Base-by-base conservation (phyloP, 2,888 invertebrate species). In the Ellobium chinense region DNA sequence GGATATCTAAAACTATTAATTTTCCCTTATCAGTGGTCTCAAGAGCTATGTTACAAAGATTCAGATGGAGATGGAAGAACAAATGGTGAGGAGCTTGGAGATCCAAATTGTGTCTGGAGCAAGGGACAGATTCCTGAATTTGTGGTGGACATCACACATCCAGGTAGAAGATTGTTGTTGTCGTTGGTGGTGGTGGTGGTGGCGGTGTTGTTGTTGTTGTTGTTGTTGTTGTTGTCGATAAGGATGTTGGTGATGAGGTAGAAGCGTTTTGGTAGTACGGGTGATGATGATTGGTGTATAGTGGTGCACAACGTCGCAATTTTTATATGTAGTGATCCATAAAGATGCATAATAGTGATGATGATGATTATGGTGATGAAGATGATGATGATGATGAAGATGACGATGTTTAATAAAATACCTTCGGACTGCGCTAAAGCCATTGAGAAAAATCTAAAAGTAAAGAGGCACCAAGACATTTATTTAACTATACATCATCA, bases 291-390 rank as follows among this genome's bases (percentile, higher is more conserved):
- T n/a, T n/a, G n/a, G n/a, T n/a, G n/a, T n/a, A n/a, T n/a, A n/a
- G n/a, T n/a, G n/a, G n/a, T n/a, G n/a, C n/a, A n/a, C n/a, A n/a
- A n/a, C n/a, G n/a, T n/a, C n/a, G n/a, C n/a, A n/a, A n/a, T n/a
- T n/a, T n/a, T n/a, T n/a, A n/a, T n/a, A n/a, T n/a, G n/a, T n/a
- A n/a, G n/a, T n/a, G n/a, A n/a, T n/a, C n/a, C n/a, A n/a, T n/a
- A n/a, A n/a, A n/a, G n/a, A n/a, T n/a, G n/a, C n/a, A n/a, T n/a
- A n/a, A n/a, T n/a, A n/a, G n/a, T n/a, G n/a, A n/a, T n/a, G n/a
- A n/a, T n/a, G n/a, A n/a, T 31, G 39, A 31, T 31, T 39, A 60
- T 9, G 63, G 36, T 66, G 66, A 65, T 36, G 66, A 76, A 21
- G n/a, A 46, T 24, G 27, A 36, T 65, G 76, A 66, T 36, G 62